Base-by-base conservation (phyloP, 2,888 invertebrate species). In the Cerastis leucographa region DNA sequence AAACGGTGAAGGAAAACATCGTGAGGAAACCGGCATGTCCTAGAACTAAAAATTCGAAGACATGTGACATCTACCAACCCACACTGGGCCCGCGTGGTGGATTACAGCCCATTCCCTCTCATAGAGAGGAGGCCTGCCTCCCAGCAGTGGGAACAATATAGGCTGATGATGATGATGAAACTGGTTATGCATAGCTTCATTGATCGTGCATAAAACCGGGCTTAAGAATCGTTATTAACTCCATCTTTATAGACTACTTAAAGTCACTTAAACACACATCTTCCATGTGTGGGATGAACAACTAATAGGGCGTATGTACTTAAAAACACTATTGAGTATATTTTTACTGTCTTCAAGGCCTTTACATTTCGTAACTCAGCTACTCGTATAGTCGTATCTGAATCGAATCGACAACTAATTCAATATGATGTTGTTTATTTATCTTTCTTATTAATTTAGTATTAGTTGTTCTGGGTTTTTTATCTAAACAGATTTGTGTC, bases 221-320 rank as follows among this genome's bases (percentile, higher is more conserved):
- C 19, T 46, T 59, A 42, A 42, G 12, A 40, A 42, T 46, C 56
- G 42, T 35, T 40, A 40, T 49, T 40, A 29, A 40, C 17, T 59
- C 59, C 46, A 74, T 59, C 17, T 22, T 25, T 56, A 72, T 71
- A 25, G 46, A 17, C 44, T 54, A 54, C 35, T 56, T 25, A 56
- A 14, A 40, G 35, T 22, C 54, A 11, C 35, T 35, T 35, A 35
- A 35, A 35, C 35, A 35, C 35, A 35, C 2, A 35, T 35, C 35
- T 35, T 35, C 35, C 35, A 35, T 35, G 46, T 29, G 78, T 76
- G 46, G 76, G 78, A 54, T 19, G 6, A 46, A 56, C 44, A n/a
- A 65, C 6, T 29, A 17, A 6, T 25, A 51, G 65, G 74, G 49
- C 59, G 59, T 73, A 49, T 14, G 74, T 61, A 59, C 56, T 74